A percentile compares a stretch with the other conserved stretches of the same genome.
phyloP scores from a whole-genome alignment of 2,888 invertebrate genomes.

The Scaeva pyrastri region DNA sequence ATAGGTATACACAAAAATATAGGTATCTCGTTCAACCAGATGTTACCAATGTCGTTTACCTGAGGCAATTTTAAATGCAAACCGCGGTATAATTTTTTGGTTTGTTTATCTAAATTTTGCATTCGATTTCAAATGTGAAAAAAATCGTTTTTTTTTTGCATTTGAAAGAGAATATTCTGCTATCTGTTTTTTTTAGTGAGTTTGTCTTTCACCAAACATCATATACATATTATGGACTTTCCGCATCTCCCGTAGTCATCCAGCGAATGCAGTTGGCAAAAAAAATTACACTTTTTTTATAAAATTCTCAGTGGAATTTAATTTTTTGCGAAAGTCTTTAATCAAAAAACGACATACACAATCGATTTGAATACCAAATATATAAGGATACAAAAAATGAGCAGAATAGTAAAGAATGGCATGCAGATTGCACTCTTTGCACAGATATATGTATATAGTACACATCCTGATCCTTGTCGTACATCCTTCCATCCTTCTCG shows the following conservation, averaged over 20 bases:
- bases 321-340: slow-evolving; percentile 13
- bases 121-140: neutral
- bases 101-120: neutral
- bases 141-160: slow-evolving; percentile 1
- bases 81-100: neutral
- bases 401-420: slow-evolving; percentile 5
- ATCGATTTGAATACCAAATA: slow-evolving; percentile 33
- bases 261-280: too few species aligned
- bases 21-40: neutral
- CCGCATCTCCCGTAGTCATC: neutral
- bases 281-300: neutral
- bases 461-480: slow-evolving; percentile 1
- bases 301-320: neutral
- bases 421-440: slow-evolving; percentile 28
- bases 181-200: slow-evolving; percentile 21
- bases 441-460: too few species aligned
- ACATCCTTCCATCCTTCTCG: slow-evolving; percentile 38
- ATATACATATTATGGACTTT: neutral
- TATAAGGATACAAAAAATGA: neutral
- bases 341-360: slow-evolving; percentile 25
- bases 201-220: neutral
- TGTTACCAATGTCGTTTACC: slow-evolving; percentile 4
- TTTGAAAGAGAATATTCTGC: neutral
- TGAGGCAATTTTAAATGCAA: neutral
- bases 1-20: too few species aligned